Evolutionary conservation across 2,888 invertebrate genomes (phyloP), one percentile per base, ranked within the genome.

Genomic region (Abscondita cerata): DNA sequence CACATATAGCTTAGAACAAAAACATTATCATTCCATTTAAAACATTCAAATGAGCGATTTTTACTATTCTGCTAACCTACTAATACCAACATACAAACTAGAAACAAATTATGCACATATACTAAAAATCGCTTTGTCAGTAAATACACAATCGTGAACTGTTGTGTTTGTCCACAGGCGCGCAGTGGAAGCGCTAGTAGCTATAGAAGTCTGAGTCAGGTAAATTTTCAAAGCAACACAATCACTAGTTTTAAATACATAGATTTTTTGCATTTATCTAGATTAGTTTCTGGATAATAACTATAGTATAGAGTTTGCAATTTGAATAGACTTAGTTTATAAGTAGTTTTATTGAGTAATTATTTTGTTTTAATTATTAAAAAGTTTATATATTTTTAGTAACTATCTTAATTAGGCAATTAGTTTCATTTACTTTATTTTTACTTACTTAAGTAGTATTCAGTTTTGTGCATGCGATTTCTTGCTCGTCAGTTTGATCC

Each of bases 171-270:
- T 73, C 90, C 88, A 79, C 91, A 91, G 91, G 91, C 91, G 83
- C 89, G 91, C 86, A 91, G 90, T 86, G 90, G 91, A 83, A 91
- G 91, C 87, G 90, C 91, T 85, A 89, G 89, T 91, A 91, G 91
- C 89, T 90, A 91, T 90, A 90, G 91, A 89, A 91, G 91, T 87
- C 87, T 91, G 81, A 91, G 91, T 86, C 91, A 91, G 91, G 91
- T 91, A 91, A 83, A 78, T 68, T 54, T 60, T 54, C 44, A 48
- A 50, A 60, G 25, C 41, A 25, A 60, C 50, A 51, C 50, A 48
- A 47, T 53, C 40, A 54, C 51, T 68, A 67, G 57, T 53, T 50
- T 61, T 53, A n/a, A 50, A 31, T 52, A 41, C 19, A 53, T 53
- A 58, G 53, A 50, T 48, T 59, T 66, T 62, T 52, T 56, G 61